Evolutionary conservation across 2,888 invertebrate species (phyloP).

Genomic region (Ormyrus rosae): DNA sequence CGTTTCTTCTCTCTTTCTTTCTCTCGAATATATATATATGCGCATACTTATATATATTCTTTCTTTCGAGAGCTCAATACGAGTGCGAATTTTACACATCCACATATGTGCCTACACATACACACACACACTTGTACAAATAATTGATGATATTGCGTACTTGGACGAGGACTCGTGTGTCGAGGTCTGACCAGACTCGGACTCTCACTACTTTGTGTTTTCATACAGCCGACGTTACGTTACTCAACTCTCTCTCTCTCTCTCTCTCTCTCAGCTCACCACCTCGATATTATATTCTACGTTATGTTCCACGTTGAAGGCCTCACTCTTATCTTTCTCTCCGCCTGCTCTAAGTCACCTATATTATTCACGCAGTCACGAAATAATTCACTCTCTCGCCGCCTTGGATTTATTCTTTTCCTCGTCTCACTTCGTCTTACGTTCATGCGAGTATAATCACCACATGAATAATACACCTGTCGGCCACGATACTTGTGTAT

Average conservation of each 20-base stretch:
- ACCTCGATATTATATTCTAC: too few relatives aligned
- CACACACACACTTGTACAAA: not conserved
- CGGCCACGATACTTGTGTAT: constrained; percentile 19
- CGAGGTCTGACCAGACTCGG: constrained; percentile 26
- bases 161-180: not conserved
- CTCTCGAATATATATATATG: constrained; percentile 1
- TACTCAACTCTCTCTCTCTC: not conserved
- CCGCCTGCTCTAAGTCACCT: too few relatives aligned
- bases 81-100: not conserved
- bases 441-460: not conserved
- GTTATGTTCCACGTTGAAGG: not conserved
- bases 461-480: constrained; percentile 6
- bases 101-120: not conserved
- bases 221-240: not conserved
- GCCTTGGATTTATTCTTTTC: not conserved
- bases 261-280: too few relatives aligned
- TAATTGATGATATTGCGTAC: too few relatives aligned
- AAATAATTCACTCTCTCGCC: constrained; percentile 1
- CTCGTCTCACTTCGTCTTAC: not conserved
- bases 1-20: constrained; percentile 40
- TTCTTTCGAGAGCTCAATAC: too few relatives aligned
- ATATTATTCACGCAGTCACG: not conserved
- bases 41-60: too few relatives aligned
- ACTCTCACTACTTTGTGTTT: constrained; percentile 32
- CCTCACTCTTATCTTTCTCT: not conserved